Evolutionary conservation across 2,888 invertebrate genomes (phyloP).

Genomic region (Autographa pulchrina): DNA sequence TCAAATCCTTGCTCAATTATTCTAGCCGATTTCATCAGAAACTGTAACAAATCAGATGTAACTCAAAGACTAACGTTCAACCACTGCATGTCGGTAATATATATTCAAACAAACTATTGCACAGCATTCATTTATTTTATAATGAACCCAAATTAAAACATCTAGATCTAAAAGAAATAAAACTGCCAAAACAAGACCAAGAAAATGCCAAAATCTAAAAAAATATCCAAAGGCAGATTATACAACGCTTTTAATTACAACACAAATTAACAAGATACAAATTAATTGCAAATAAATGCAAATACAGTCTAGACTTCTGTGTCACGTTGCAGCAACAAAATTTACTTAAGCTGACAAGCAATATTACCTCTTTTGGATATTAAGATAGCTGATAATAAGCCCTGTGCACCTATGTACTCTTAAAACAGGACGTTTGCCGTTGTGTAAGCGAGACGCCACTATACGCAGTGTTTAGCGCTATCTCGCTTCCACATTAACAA

Average conservation of each 20-base stretch:
- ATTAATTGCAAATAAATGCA: constrained; percentile 56
- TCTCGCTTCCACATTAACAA: too few species aligned
- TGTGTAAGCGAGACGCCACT: too few species aligned
- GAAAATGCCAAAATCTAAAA: constrained; percentile 13
- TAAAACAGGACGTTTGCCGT: too few species aligned
- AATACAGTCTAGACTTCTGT: constrained; percentile 57
- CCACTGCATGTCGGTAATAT: too few species aligned
- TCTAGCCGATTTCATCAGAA: too few species aligned
- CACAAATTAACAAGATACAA: constrained; percentile 34
- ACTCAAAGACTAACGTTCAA: too few species aligned
- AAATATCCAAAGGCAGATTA: constrained; percentile 27
- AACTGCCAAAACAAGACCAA: constrained; percentile 5
- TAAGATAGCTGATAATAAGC: neutral
- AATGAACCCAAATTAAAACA: neutral
- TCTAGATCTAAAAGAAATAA: constrained; percentile 7
- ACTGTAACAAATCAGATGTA: too few species aligned
- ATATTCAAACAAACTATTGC: neutral
- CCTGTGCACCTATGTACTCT: neutral
- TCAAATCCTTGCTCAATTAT: too few species aligned
- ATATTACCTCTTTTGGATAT: constrained; percentile 36
- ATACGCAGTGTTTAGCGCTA: too few species aligned
- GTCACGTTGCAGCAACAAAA: constrained; percentile 41
- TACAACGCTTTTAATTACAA: constrained; percentile 48
- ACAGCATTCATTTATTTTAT: neutral
- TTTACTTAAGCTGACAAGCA: constrained; percentile 30